Evolutionary conservation across 2,113 vertebrate genomes (phyloP).

Genomic region (Cisticola juncidis): DNA sequence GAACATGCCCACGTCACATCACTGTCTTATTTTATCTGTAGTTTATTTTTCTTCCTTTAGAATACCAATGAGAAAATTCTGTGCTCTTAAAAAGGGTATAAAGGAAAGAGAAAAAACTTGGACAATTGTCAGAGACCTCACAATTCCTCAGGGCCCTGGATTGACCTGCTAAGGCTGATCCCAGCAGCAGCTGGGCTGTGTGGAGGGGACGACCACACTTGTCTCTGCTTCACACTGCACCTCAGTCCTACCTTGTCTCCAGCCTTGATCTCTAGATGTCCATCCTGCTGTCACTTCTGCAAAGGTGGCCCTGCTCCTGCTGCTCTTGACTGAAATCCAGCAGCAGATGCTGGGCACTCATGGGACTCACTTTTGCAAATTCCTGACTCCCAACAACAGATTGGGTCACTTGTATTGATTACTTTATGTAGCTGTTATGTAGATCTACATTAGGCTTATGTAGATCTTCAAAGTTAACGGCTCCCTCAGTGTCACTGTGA

Average conservation of each 20-base stretch:
- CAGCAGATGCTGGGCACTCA: not conserved
- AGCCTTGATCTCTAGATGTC: not conserved
- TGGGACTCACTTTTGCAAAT: not conserved
- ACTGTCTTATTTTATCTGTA: not conserved
- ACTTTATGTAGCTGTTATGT: not conserved
- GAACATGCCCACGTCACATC: accelerated
- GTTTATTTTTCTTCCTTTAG: not conserved
- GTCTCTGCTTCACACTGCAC: not conserved
- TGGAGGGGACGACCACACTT: not conserved
- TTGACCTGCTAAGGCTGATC: not conserved
- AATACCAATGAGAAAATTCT: not conserved
- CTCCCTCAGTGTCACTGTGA: not conserved
- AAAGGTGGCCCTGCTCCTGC: not conserved
- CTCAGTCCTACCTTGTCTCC: not conserved
- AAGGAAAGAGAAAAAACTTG: not conserved
- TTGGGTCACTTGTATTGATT: not conserved
- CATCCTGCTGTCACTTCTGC: not conserved
- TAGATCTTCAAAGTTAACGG: not conserved
- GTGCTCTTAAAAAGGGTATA: not conserved
- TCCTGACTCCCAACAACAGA: not conserved
- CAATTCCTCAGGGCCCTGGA: not conserved
- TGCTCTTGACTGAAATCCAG: not conserved
- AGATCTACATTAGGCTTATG: not conserved
- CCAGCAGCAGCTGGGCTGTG: not conserved
- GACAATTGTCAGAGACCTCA: not conserved